These are phyloP conservation scores for Spatula versicolor DNA, from an alignment of 2,797 vertebrate species.

Conservation along the genomic window DNA sequence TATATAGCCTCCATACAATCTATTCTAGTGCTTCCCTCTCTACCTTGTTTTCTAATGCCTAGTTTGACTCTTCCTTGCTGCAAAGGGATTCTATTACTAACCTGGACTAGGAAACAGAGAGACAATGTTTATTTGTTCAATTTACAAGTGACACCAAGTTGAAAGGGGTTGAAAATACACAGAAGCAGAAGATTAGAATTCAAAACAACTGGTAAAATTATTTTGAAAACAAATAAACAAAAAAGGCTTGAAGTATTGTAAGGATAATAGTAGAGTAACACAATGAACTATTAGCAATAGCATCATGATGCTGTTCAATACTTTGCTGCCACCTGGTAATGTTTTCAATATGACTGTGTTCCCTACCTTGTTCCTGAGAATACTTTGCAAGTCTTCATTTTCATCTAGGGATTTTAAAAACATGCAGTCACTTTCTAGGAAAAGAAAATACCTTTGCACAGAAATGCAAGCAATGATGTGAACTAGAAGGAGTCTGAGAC, in stretches of 20 bases:
- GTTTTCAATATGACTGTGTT: neutral
- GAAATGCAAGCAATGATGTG: neutral
- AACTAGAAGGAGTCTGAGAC: neutral
- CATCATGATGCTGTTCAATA: neutral
- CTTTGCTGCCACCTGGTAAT: neutral
- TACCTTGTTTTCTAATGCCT: neutral
- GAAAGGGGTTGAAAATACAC: neutral
- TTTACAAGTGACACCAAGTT: neutral
- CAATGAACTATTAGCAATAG: neutral
- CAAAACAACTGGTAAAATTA: neutral
- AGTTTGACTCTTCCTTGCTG: neutral
- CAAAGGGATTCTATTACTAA: neutral
- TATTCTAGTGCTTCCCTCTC: accelerated
- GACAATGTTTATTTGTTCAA: neutral
- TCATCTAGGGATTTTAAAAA: neutral
- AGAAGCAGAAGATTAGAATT: neutral
- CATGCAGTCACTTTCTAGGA: accelerated
- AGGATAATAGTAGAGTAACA: neutral
- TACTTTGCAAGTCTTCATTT: neutral
- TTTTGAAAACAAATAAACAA: neutral
- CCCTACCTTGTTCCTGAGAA: neutral
- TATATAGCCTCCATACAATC: neutral
- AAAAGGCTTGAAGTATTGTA: neutral
- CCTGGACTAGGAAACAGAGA: neutral
- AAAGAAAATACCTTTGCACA: neutral